Percentiles rank a stretch among this genome's conserved stretches.
Evolutionary conservation across 1,140 invertebrate species (phyloP).

Genomic region (Scaptomyza hsui): DNA sequence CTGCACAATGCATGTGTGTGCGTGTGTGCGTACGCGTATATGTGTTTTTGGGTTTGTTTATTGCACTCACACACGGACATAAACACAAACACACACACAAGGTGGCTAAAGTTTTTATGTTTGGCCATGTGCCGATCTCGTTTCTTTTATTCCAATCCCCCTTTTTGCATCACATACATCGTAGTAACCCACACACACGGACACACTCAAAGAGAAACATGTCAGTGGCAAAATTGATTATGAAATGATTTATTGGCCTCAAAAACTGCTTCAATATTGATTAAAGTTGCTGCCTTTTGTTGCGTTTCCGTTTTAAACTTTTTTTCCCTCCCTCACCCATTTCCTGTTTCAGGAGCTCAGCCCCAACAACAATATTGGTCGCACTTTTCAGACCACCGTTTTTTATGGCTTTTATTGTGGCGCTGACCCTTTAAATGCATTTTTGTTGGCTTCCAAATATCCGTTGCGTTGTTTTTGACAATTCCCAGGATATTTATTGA

Average conservation of each 20-base stretch:
- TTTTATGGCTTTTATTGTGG: constrained; percentile 57
- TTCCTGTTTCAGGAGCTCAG: constrained; percentile 33
- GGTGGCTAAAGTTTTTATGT: constrained; percentile 67
- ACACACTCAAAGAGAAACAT: constrained; percentile 36
- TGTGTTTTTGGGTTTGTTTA: constrained; percentile 52
- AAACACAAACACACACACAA: constrained; percentile 41
- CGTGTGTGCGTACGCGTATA: constrained; percentile 31
- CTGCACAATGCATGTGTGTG: constrained; percentile 24
- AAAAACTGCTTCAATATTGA: constrained; percentile 82
- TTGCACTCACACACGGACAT: constrained; percentile 42
- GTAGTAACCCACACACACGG: constrained; percentile 1
- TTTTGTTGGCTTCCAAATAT: constrained; percentile 63
- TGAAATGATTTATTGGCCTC: constrained; percentile 82
- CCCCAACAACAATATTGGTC: constrained; percentile 40
- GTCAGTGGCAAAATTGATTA: constrained; percentile 79
- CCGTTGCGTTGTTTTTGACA: constrained; percentile 44
- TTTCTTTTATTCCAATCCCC: constrained; percentile 34
- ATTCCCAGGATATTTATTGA: constrained; percentile 49
- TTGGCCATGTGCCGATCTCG: constrained; percentile 46
- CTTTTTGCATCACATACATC: constrained; percentile 22
- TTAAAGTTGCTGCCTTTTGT: constrained; percentile 64
- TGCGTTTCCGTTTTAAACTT: constrained; percentile 8
- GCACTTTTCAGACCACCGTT: background rate
- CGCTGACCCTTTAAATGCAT: constrained; percentile 60
- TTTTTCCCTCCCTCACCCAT: constrained; percentile 35